phyloP scores from a whole-genome alignment of 2,888 invertebrate genomes.

The Hirtodrosophila histrioides region DNA sequence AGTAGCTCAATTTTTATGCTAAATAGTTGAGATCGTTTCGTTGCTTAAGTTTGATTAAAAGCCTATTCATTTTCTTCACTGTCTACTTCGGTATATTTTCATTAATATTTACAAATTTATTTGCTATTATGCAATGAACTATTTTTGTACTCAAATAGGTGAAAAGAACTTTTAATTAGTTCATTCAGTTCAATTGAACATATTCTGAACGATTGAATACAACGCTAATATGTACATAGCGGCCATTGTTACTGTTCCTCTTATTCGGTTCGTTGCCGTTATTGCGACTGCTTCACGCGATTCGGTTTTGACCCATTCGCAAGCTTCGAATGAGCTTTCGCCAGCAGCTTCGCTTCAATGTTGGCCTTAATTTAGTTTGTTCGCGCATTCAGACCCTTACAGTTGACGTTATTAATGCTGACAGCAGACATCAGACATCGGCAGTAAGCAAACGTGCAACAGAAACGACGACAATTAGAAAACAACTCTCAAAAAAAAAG shows the following conservation, averaged over 20 bases:
- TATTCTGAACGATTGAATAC: too few species aligned
- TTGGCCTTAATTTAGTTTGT: slow-evolving; percentile 75
- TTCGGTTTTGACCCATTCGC: slow-evolving; percentile 57
- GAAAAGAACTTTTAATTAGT: too few species aligned
- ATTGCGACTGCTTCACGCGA: slow-evolving; percentile 27
- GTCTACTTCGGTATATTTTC: too few species aligned
- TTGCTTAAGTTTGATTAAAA: too few species aligned
- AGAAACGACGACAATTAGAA: slow-evolving; percentile 21
- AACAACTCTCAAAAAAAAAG: too few species aligned
- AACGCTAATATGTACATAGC: neutral
- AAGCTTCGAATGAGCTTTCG: slow-evolving; percentile 63
- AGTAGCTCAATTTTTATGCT: too few species aligned
- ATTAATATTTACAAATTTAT: too few species aligned
- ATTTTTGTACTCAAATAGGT: too few species aligned
- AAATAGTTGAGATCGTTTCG: too few species aligned
- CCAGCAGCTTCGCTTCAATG: slow-evolving; percentile 52
- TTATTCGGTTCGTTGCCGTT: slow-evolving; percentile 19
- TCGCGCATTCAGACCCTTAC: slow-evolving; percentile 65
- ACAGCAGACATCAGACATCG: neutral
- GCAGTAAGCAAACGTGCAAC: slow-evolving; percentile 7
- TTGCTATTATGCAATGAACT: too few species aligned
- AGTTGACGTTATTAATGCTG: slow-evolving; percentile 43
- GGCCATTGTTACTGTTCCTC: slow-evolving; percentile 43
- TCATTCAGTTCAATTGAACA: too few species aligned
- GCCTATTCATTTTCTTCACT: too few species aligned